Base-by-base conservation (phyloP, 2,888 invertebrate genomes). In the Mechanitis messenoides region DNA sequence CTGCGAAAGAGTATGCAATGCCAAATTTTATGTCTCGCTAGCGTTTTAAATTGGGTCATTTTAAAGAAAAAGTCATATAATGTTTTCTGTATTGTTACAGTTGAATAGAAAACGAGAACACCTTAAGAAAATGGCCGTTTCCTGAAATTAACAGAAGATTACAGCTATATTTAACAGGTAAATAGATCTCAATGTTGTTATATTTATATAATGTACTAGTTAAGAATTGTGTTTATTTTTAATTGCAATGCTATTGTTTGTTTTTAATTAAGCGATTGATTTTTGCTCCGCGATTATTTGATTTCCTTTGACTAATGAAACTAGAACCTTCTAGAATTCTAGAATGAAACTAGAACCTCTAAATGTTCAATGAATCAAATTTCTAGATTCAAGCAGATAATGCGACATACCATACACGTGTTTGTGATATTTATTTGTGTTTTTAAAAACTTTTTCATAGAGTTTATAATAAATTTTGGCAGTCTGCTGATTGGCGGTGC, bases 61-160 rank as follows among this genome's bases (percentile, higher is more conserved):
- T 59, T 58, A 58, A 46, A 46, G 55, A 53, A 38, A n/a, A 45
- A 58, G 71, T 75, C 69, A 75, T 75, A 72, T 67, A 74, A 71
- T 59, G 50, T 63, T 58, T 73, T 78, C 69, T 83, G 78, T 69
- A 64, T 74, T 74, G 74, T 74, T 74, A 65, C 73, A 75, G 74
- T 66, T 65, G 46, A 38, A 55, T 2, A 2, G 31, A 20, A 20
- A 4, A n/a, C 20, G n/a, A 33, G 42, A 31, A 45, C 53, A 53
- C 20, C 20, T 20, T 20, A 33, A 33, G 9, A 58, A 45, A 31
- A 20, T 11, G 55, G n/a, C 33, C 12, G 35, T 33, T 38, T 33
- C 45, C 42, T 31, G 53, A 50, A 33, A 45, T 50, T 28, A 11
- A 20, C 35, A 42, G n/a, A 12, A 42, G 45, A 11, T 5, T 7